A percentile compares a stretch with the other conserved stretches of the same genome.
phyloP scores from a whole-genome alignment of 1,140 invertebrate genomes.

The Steinernema feltiae region DNA sequence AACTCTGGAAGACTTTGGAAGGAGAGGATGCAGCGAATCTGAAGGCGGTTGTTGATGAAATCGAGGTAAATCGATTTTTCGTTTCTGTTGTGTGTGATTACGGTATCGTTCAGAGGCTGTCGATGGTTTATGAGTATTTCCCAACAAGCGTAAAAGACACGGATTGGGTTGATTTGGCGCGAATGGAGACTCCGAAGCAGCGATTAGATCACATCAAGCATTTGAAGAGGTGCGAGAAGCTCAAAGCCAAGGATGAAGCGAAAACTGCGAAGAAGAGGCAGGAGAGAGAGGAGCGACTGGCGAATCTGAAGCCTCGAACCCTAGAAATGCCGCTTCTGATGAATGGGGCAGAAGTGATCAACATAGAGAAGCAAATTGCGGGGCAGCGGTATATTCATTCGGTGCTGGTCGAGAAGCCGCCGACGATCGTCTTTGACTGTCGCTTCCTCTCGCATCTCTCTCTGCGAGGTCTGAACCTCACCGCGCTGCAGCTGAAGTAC shows the following conservation, averaged over 20 bases:
- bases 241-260: conserved; percentile 2
- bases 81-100: too few species aligned
- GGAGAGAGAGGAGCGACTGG: not conserved
- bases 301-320: not conserved
- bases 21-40: conserved; percentile 22
- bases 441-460: conserved; percentile 37
- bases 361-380: not conserved
- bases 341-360: not conserved
- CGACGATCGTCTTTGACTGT: conserved; percentile 39
- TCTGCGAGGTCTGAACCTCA: conserved; percentile 31
- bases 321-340: not conserved
- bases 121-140: conserved; percentile 22
- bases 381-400: not conserved
- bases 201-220: conserved; percentile 36
- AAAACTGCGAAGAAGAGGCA: conserved; percentile 15
- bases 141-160: conserved; percentile 20
- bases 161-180: conserved; percentile 21
- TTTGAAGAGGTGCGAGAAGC: conserved; percentile 18
- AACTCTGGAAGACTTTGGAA: conserved; percentile 18
- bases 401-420: conserved; percentile 2
- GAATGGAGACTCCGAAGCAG: conserved; percentile 20
- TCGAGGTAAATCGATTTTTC: too few species aligned
- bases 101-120: conserved; percentile 39
- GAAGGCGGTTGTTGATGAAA: conserved; percentile 25
- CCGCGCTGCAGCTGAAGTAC: conserved; percentile 35